phyloP scores from a whole-genome alignment of 2,113 vertebrate species.

The Leucopsar rothschildi region DNA sequence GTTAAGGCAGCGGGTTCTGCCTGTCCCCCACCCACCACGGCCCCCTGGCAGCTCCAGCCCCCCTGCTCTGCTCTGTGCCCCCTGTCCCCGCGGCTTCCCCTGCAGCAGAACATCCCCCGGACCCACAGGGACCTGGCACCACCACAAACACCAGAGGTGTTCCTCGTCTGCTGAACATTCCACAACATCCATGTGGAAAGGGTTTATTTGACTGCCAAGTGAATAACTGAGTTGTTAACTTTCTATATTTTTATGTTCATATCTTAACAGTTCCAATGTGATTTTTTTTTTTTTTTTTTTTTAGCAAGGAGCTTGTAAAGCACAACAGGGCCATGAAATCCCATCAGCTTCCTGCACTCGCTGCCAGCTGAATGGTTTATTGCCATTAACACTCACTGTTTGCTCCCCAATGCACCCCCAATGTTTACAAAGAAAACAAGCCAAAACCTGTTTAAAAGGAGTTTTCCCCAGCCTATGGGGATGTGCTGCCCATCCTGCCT shows the following conservation, averaged over 20 bases:
- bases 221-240: neutral
- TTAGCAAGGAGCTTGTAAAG: neutral
- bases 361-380: neutral
- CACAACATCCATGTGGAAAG: accelerated
- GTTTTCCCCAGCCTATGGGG: neutral
- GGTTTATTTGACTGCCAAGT: neutral
- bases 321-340: neutral
- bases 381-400: accelerated
- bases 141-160: neutral
- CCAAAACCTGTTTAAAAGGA: neutral
- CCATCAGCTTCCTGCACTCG: neutral
- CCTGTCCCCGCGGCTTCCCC: neutral
- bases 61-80: accelerated
- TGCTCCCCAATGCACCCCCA: neutral
- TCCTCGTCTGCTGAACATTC: neutral
- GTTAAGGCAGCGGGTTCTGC: neutral
- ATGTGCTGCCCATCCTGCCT: neutral
- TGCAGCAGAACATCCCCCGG: neutral
- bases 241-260: neutral
- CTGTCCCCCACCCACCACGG: accelerated
- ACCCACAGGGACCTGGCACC: accelerated
- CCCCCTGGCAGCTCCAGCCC: neutral
- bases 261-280: neutral
- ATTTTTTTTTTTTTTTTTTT: neutral
- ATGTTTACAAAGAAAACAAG: slow-evolving; percentile 29